Evolutionary conservation across 2,113 vertebrate species (phyloP), one percentile per base, ranked within the genome.

Genomic region (Cricetomys ansorgei): DNA sequence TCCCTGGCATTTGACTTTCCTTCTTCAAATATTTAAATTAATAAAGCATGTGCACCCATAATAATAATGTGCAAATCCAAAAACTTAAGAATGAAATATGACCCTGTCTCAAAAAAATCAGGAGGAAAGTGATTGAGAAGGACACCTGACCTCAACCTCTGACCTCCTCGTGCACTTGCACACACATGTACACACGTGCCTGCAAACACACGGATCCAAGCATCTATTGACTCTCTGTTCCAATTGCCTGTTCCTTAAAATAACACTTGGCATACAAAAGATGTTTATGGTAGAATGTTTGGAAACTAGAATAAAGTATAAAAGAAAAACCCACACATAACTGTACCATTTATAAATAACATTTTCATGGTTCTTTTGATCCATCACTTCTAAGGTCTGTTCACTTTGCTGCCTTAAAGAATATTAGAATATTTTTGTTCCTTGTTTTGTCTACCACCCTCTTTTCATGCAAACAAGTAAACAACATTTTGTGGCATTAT

Each of bases 391-490:
- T 79, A 48, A 76, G 43, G 7, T 31, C 5, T 27, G 23, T 1
- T 92, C 48, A 86, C 55, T 90, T 86, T 96, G 29, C 76, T 96
- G n/a, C 45, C n/a, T 76, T 94, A 93, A 84, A 92, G 50, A 88
- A 62, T 94, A 80, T 93, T 93, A 62, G 25, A 27, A 43, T 93
- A 88, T 91, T 70, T 93, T 43, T 59, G 1, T 95, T 83, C 16
- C 29, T 70, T 72, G 1, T 90, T 92, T 80, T 83, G 88, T 21
- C 70, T 88, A 45, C 21, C 25, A 43, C 45, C 53, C 25, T 53
- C 62, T 70, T 81, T 55, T 88, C 31, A 72, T 23, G 16, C 2
- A 81, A 85, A 13, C 17, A 50, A 37, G 11, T 57, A 92, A 83
- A 75, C 29, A 83, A 21, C n/a, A 27, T 87, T 85, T 1, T 91